Base-by-base conservation (phyloP, 1,140 invertebrate genomes). In the Amphibalanus amphitrite region DNA sequence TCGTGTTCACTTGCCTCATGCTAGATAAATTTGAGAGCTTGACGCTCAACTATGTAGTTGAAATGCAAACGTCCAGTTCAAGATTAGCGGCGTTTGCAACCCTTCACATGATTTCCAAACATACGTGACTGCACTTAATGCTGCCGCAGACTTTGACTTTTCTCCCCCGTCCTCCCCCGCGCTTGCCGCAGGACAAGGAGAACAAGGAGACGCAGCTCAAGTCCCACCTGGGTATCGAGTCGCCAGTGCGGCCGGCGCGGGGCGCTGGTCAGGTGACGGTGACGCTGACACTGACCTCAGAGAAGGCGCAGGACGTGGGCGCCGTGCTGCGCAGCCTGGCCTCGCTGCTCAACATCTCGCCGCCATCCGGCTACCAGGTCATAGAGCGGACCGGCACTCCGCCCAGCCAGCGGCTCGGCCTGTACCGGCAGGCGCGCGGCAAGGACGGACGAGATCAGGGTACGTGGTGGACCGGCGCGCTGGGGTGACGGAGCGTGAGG, bases 221-320 rank as follows among this genome's bases (percentile, higher is more conserved):
- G 71, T 74, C 74, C 30, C 74, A 76, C 65, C 69, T 76, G 29
- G 78, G 78, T 6, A 40, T 74, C 29, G 85, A 84, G 81, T 84
- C 80, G 80, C 82, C 81, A 75, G 81, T 82, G 79, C 28, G 74
- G 29, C 86, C 84, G 73, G 81, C 85, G 77, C 88, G 85, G 79
- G 88, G 89, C 76, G 86, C 85, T n/a, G 72, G 89, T 75, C 92
- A 95, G 82, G 90, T 97, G 67, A 93, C 92, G 29, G 92, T 97
- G 20, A 96, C 93, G 10, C 82, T 98, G 73, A 97, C 93, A 10
- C 80, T 96, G 38, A 92, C 91, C 17, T 90, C 91, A 71, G 86
- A 88, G 72, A 91, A 92, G 70, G 91, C 93, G 20, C 91, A 96
- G 82, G 92, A 97, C 79, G 93, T 97, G 75, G n/a, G 91, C 74